phyloP scores from a whole-genome alignment of 1,140 invertebrate species.

The Leptonema lineaticorne region DNA sequence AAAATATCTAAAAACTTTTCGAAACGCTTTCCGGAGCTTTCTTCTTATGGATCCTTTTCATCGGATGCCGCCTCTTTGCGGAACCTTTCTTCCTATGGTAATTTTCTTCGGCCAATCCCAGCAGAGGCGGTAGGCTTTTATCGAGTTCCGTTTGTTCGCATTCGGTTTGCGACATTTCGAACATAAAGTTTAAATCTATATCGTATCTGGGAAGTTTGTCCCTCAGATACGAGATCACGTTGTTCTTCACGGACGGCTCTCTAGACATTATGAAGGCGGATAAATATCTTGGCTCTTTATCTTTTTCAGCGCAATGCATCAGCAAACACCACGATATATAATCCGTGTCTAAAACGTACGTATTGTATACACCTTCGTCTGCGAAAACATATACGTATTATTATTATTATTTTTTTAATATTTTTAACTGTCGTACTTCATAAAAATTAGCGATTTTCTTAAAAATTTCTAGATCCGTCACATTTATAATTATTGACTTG shows the following conservation, averaged over 20 bases:
- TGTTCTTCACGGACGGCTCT: conserved; percentile 61
- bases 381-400: conserved; percentile 34
- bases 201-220: conserved; percentile 72
- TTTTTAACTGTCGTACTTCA: no score
- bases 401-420: conserved; percentile 36
- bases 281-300: conserved; percentile 73
- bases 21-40: not conserved
- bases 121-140: conserved; percentile 3
- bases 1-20: not conserved
- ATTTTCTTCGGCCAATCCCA: conserved; percentile 19
- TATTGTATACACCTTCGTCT: conserved; percentile 89
- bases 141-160: conserved; percentile 53
- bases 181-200: conserved; percentile 79
- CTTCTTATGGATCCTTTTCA: conserved; percentile 23
- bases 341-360: conserved; percentile 81
- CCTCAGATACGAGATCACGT: conserved; percentile 57
- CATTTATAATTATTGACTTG: no score
- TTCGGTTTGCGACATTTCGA: conserved; percentile 72
- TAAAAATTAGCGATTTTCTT: no score
- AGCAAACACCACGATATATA: conserved; percentile 78
- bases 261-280: conserved; percentile 82
- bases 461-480: no score
- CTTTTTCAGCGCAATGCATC: conserved; percentile 83
- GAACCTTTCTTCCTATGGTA: conserved; percentile 8
- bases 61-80: conserved; percentile 17